phyloP scores from a whole-genome alignment of 2,888 invertebrate species.

The Microctonus aethiopoides region DNA sequence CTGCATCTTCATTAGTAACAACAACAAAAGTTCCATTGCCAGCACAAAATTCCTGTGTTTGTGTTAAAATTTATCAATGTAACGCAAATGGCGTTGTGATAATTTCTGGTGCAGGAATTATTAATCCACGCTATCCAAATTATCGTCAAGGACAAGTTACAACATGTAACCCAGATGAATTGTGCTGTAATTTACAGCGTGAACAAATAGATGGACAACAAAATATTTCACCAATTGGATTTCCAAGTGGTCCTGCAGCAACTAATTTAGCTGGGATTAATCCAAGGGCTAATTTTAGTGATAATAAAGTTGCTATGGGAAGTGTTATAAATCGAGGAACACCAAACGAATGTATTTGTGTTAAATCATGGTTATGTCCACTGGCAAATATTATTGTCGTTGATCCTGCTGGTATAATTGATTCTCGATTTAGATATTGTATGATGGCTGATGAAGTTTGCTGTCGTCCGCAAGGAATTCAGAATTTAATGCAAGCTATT shows the following conservation, averaged over 20 bases:
- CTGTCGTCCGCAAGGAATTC: slow-evolving; percentile 48
- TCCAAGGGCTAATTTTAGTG: slow-evolving; percentile 50
- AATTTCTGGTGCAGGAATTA: slow-evolving; percentile 43
- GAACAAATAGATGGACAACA: slow-evolving; percentile 60
- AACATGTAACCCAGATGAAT: slow-evolving; percentile 41
- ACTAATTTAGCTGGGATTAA: slow-evolving; percentile 65
- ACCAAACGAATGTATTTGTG: slow-evolving; percentile 56
- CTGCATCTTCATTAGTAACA: slow-evolving; percentile 11
- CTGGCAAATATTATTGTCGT: slow-evolving; percentile 46
- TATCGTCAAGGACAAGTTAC: slow-evolving; percentile 43
- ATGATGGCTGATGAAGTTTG: slow-evolving; percentile 59
- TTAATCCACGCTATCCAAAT: slow-evolving; percentile 53
- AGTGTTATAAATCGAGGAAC: slow-evolving; percentile 49
- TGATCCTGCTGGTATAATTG: slow-evolving; percentile 50
- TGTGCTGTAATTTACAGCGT: slow-evolving; percentile 75
- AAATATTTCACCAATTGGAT: slow-evolving; percentile 67
- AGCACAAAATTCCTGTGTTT: slow-evolving; percentile 17
- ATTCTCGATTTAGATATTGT: slow-evolving; percentile 58
- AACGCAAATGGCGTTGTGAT: slow-evolving; percentile 42
- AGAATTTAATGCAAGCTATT: slow-evolving; percentile 3
- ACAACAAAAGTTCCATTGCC: slow-evolving; percentile 7
- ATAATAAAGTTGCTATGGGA: slow-evolving; percentile 49
- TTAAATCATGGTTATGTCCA: slow-evolving; percentile 50
- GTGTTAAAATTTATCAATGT: slow-evolving; percentile 41
- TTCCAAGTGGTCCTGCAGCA: slow-evolving; percentile 69